Base-by-base conservation (phyloP, 2,113 vertebrate genomes). In the Suncus etruscus region DNA sequence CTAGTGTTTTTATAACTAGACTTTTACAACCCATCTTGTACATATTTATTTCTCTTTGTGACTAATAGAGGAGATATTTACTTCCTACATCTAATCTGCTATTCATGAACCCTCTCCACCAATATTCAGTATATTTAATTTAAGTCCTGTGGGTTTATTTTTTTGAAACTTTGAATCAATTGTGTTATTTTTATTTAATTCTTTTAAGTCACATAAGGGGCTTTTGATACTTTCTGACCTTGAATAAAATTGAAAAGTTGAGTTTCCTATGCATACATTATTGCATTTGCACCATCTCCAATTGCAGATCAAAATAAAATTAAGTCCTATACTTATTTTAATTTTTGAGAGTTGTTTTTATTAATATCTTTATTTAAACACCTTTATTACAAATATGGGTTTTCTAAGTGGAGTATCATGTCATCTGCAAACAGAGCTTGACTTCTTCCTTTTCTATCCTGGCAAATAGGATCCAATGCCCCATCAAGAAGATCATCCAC, bases 241-340 rank as follows among this genome's bases (percentile, higher is more conserved):
- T 94, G 58, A 74, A 82, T 84, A 61, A 74, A 91, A 90, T 58
- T 73, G 54, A 93, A 74, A 78, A 89, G 68, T 69, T 15, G 39
- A 86, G 3, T 79, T 87, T 90, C 2, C 15, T 58, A 18, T 75
- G 8, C 1, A 1, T 29, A 65, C 58, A 69, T 58, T 92, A 93
- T 91, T 91, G 48, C 39, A 91, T 93, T 95, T 74, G 14, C 31
- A 61, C 75, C 61, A 87, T 87, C 74, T 92, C 58, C 27, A 31
- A 70, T 31, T 73, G 20, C 32, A 66, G 75, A 87, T 87, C 29
- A 87, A 75, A 93, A 85, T 79, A 83, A 95, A 87, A 24, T 85
- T 48, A 72, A 87, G 54, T 90, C 93, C 80, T 83, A 7, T 48
- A 39, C 5, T 39, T 39, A 39, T 39, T 39, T 39, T 39, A 39